Percentiles rank a stretch among this genome's conserved stretches.
phyloP scores from a whole-genome alignment of 2,797 vertebrate genomes.

The Lepus townsendii region DNA sequence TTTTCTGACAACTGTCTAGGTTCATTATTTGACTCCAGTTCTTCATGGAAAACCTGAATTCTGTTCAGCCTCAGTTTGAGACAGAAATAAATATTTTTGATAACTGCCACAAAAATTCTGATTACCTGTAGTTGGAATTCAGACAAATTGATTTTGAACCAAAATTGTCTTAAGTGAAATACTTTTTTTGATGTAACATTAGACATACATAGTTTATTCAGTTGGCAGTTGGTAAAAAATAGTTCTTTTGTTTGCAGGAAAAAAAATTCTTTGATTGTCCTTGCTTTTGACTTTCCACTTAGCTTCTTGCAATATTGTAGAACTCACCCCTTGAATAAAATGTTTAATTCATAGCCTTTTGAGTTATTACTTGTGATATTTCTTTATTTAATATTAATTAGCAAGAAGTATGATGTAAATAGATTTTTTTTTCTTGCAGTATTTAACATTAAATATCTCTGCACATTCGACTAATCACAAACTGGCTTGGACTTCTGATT shows the following conservation, averaged over 20 bases:
- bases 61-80: neutral
- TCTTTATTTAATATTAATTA: slow-evolving; percentile 26
- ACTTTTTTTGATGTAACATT: neutral
- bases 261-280: neutral
- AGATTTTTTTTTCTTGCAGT: neutral
- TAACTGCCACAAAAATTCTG: neutral
- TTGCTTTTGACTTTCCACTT: neutral
- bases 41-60: neutral
- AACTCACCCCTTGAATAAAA: neutral
- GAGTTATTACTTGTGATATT: neutral
- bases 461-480: neutral
- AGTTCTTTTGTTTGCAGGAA: neutral
- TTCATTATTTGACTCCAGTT: neutral
- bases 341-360: neutral
- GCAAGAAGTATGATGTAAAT: neutral
- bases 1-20: neutral
- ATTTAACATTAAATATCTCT: neutral
- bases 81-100: neutral
- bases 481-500: neutral
- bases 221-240: neutral
- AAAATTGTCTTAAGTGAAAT: neutral
- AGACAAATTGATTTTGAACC: neutral
- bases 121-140: neutral
- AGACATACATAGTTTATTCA: neutral
- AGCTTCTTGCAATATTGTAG: neutral